phyloP scores from a whole-genome alignment of 2,113 vertebrate species.

The Leptobrachium ailaonicum region DNA sequence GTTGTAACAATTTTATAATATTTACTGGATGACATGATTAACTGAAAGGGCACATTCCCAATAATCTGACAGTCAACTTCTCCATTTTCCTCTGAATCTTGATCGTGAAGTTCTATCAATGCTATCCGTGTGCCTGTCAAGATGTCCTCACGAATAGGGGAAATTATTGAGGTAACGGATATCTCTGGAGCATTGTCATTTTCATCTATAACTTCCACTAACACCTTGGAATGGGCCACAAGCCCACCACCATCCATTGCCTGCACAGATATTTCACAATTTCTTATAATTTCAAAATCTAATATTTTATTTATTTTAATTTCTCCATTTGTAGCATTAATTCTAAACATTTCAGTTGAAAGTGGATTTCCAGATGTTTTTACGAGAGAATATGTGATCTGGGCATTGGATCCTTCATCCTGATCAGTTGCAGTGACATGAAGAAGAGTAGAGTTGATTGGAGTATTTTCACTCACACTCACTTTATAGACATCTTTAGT shows the following conservation, averaged over 20 bases:
- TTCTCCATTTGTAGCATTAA: conserved; percentile 68
- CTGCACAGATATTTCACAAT: conserved; percentile 69
- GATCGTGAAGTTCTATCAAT: conserved; percentile 67
- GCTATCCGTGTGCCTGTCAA: conserved; percentile 62
- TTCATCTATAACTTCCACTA: conserved; percentile 70
- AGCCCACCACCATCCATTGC: conserved; percentile 74
- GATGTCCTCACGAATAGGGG: conserved; percentile 66
- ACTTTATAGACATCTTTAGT: conserved; percentile 55
- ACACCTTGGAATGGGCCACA: conserved; percentile 68
- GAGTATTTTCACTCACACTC: conserved; percentile 59
- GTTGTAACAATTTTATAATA: conserved; percentile 66
- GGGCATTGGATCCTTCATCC: conserved; percentile 71
- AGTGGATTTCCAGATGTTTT: conserved; percentile 15
- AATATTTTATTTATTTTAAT: conserved; percentile 62
- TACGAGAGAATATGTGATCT: conserved; percentile 66
- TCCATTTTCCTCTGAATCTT: conserved; percentile 65
- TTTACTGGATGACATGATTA: conserved; percentile 60
- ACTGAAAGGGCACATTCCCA: conserved; percentile 62
- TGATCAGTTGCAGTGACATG: conserved; percentile 67
- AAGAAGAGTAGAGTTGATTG: conserved; percentile 60
- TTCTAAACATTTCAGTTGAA: conserved; percentile 52
- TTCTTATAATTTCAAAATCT: conserved; percentile 75
- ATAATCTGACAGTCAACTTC: conserved; percentile 63
- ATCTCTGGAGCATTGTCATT: conserved; percentile 70
- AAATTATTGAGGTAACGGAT: conserved; percentile 53